Percentiles rank a stretch among this genome's conserved stretches.
phyloP scores from a whole-genome alignment of 1,140 invertebrate genomes.

The Drosophila varians region DNA sequence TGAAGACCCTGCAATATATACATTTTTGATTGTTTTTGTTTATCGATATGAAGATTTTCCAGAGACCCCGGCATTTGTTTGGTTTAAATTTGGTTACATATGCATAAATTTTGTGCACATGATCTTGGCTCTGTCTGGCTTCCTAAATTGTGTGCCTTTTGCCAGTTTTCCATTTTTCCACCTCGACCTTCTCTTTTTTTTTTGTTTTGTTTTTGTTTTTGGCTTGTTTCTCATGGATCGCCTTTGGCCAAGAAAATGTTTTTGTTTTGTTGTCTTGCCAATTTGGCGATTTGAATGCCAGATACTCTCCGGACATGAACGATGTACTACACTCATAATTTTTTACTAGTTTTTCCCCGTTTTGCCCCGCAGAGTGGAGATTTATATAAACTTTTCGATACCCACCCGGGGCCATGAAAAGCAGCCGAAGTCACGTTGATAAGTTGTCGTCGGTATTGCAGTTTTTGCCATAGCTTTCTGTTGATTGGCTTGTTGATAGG shows the following conservation, averaged over 20 bases:
- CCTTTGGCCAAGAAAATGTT: conserved; percentile 49
- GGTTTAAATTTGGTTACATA: not conserved
- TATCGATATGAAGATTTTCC: conserved; percentile 17
- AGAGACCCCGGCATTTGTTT: conserved; percentile 13
- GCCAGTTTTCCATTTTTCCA: conserved; percentile 21
- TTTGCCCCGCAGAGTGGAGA: conserved; percentile 36
- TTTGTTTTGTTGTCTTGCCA: conserved; percentile 46
- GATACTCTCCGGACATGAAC: conserved; percentile 61
- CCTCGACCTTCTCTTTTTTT: conserved; percentile 45
- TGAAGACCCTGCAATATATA: no score
- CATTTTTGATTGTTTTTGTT: conserved; percentile 17
- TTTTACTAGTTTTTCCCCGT: conserved; percentile 18
- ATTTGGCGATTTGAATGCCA: conserved; percentile 67
- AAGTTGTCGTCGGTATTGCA: conserved; percentile 46
- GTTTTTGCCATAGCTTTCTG: conserved; percentile 25
- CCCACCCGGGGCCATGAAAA: conserved; percentile 42
- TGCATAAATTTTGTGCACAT: conserved; percentile 4
- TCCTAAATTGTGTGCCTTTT: conserved; percentile 6
- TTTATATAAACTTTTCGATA: conserved; percentile 62
- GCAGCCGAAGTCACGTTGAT: conserved; percentile 48
- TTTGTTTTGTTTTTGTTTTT: not conserved
- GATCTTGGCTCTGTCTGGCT: conserved; percentile 10
- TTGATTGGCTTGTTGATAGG: conserved; percentile 48
- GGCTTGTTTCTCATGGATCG: not conserved
- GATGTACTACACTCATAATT: conserved; percentile 57